Percentiles rank a stretch among this genome's conserved stretches.
Conservation (phyloP, 2,797 vertebrate genomes). For the Thripadectes ignobilis region DNA sequence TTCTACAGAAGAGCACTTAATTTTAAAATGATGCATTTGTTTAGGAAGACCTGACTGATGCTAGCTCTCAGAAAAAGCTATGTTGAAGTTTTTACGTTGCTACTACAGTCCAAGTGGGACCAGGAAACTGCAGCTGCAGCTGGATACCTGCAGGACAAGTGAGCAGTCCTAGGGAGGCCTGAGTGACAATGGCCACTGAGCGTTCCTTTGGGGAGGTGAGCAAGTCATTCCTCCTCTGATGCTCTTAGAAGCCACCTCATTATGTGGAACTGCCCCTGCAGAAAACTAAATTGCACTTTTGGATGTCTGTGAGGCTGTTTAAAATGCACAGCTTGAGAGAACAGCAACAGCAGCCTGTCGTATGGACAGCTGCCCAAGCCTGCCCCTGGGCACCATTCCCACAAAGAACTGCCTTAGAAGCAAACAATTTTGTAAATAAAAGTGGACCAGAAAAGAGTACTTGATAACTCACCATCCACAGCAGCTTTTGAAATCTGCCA, state of each 20-base stretch:
- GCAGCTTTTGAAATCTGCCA: neutral
- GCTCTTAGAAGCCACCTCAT: neutral
- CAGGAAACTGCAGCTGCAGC: neutral
- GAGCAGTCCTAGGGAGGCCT: neutral
- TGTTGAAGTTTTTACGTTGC: neutral
- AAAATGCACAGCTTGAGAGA: neutral
- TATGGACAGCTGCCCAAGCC: neutral
- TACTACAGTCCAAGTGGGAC: neutral
- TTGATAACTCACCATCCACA: neutral
- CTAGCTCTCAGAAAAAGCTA: neutral
- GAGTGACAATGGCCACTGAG: neutral
- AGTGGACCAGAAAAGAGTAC: neutral
- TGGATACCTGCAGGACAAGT: neutral
- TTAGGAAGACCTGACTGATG: neutral
- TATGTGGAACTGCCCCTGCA: neutral
- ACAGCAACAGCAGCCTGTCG: neutral
- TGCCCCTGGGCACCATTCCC: neutral
- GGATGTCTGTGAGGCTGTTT: neutral
- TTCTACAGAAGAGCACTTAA: neutral
- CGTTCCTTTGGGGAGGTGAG: neutral
- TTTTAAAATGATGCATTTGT: accelerated
- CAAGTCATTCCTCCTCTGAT: neutral
- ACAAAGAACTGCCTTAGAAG: neutral
- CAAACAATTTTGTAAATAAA: neutral
- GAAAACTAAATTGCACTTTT: neutral